Evolutionary conservation across 2,797 vertebrate genomes (phyloP), one percentile per base, ranked within the genome.

Genomic region (Triplophysa bombifrons): DNA sequence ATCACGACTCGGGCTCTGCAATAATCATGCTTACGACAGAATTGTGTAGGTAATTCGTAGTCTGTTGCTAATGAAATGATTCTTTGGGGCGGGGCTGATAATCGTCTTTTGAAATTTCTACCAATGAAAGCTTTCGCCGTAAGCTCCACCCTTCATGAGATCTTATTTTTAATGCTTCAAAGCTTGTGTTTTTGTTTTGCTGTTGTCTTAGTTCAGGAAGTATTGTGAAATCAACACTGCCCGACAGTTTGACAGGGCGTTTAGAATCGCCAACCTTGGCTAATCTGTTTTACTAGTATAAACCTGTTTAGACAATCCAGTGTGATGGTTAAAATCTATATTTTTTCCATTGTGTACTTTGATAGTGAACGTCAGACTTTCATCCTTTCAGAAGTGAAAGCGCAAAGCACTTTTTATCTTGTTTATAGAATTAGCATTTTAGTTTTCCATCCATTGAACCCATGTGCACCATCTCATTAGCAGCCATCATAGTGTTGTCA

Each of bases 351-450:
- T 85, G 84, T 60, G 75, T 84, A 81, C 65, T 82, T 87, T 82
- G 86, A 86, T 87, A 78, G 79, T 88, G 79, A 78, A 72, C 48
- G n/a, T 80, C 76, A 80, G 66, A 71, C 46, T 71, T 79, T 81
- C 25, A 50, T 81, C 70, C 63, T 80, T 68, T 58, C 71, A 48
- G 67, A 72, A 69, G 70, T 41, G 72, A 79, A 84, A 85, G 79
- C 86, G 84, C 84, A 85, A 89, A 90, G 91, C 90, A 88, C 87
- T 82, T 90, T 91, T 85, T 80, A 85, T 84, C 83, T 83, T 79
- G 80, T 83, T 92, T 91, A 90, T 93, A 92, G 91, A 89, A 88
- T 91, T 88, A 85, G 90, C 89, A 87, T 91, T 83, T n/a, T n/a
- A n/a, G 84, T 83, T 88, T 88, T 90, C 84, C 86, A 85, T 82